These are phyloP conservation scores for Neoseiulus cucumeris DNA, from an alignment of 1,140 invertebrate genomes.

Conservation along the genomic window DNA sequence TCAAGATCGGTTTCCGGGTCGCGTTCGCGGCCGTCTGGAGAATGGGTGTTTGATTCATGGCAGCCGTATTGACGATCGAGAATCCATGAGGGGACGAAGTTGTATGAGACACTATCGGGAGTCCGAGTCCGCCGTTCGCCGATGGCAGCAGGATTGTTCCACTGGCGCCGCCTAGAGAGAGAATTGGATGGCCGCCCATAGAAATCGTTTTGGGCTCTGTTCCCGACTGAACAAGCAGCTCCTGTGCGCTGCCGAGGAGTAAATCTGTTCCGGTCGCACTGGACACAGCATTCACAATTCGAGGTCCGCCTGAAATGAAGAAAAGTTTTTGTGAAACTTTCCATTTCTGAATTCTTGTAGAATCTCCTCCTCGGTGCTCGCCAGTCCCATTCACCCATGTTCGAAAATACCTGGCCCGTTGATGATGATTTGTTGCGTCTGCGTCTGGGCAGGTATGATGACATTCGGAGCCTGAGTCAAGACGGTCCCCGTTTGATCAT, in stretches of 20 bases:
- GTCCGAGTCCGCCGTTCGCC: not conserved
- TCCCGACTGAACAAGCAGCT: not conserved
- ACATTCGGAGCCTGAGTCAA: not conserved
- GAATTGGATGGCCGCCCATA: not conserved
- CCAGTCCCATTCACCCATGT: too few species aligned
- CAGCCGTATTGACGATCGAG: not conserved
- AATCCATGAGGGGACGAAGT: not conserved
- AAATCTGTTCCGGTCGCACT: not conserved
- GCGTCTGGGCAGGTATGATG: slow-evolving; percentile 6
- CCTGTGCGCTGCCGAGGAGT: not conserved
- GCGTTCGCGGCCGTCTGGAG: not conserved
- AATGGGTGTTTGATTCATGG: not conserved
- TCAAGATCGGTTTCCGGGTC: not conserved
- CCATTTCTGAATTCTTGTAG: too few species aligned
- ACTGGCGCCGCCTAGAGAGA: not conserved
- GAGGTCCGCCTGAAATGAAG: not conserved
- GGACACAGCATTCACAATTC: not conserved
- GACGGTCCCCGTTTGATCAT: not conserved
- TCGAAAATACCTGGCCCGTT: slow-evolving; percentile 6
- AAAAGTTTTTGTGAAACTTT: not conserved
- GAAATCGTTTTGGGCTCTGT: not conserved
- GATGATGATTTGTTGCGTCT: not conserved
- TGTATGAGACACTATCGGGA: not conserved
- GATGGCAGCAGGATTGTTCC: not conserved
- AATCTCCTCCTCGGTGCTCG: too few species aligned